Percentiles rank a stretch among this genome's conserved stretches.
phyloP scores from a whole-genome alignment of 1,140 invertebrate species.

The Phocides pigmalion region DNA sequence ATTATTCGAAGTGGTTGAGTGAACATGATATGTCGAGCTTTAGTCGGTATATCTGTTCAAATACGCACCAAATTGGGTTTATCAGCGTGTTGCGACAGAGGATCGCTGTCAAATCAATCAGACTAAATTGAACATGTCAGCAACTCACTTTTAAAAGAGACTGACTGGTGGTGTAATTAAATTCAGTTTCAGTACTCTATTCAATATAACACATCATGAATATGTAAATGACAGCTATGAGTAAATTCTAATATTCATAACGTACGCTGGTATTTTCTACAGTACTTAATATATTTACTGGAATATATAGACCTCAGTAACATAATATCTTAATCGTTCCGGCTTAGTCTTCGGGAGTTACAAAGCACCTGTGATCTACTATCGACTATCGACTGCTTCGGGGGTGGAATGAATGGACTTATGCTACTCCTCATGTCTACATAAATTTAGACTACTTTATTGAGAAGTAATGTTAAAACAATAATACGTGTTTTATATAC shows the following conservation, averaged over 20 bases:
- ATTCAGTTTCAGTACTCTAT: slow-evolving; percentile 18
- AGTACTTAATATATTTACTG: too few species aligned
- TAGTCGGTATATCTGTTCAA: slow-evolving; percentile 31
- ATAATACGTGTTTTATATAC: too few species aligned
- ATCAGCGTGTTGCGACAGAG: slow-evolving; percentile 51
- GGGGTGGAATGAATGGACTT: too few species aligned
- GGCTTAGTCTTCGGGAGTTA: too few species aligned
- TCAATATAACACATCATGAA: slow-evolving; percentile 7
- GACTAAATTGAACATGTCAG: slow-evolving; percentile 58
- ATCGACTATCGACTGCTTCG: too few species aligned
- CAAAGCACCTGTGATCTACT: too few species aligned
- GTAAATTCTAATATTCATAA: not conserved
- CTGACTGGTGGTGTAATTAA: slow-evolving; percentile 3
- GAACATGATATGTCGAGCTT: slow-evolving; percentile 11
- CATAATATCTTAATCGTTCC: too few species aligned
- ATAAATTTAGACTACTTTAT: too few species aligned
- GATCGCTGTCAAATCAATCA: slow-evolving; percentile 60
- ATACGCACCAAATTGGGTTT: slow-evolving; percentile 50
- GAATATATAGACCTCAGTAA: too few species aligned
- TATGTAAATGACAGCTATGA: not conserved
- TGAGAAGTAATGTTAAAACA: too few species aligned
- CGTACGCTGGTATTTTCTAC: too few species aligned
- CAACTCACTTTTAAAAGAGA: slow-evolving; percentile 44
- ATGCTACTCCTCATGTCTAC: too few species aligned
- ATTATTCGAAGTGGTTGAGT: slow-evolving; percentile 21